These are phyloP conservation scores for Drosophila falleni DNA, from an alignment of 2,888 invertebrate genomes.

Conservation along the genomic window DNA sequence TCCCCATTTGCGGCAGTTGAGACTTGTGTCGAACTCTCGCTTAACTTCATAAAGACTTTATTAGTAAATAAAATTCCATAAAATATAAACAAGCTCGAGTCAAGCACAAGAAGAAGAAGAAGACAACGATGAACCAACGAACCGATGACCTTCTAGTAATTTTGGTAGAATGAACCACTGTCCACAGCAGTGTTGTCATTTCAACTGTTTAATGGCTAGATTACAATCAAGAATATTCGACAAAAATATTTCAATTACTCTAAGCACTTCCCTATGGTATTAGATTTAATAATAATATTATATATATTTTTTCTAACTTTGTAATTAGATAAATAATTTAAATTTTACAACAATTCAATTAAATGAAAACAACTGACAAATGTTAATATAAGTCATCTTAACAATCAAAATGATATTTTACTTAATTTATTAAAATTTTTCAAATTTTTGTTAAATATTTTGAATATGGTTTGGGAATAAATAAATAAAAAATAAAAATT, in stretches of 20 bases:
- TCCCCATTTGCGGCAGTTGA: neutral
- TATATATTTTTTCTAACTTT: too few relatives aligned
- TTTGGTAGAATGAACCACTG: conserved; percentile 16
- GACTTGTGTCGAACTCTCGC: conserved; percentile 39
- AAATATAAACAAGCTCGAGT: conserved; percentile 51
- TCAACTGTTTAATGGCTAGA: neutral
- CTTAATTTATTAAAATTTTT: too few relatives aligned
- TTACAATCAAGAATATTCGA: neutral
- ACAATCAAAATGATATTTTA: too few relatives aligned
- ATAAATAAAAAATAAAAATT: too few relatives aligned
- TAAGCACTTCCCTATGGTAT: too few relatives aligned
- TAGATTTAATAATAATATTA: too few relatives aligned
- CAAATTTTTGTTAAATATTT: too few relatives aligned
- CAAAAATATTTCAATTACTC: too few relatives aligned
- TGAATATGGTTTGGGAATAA: too few relatives aligned
- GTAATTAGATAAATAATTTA: too few relatives aligned
- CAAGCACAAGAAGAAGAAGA: neutral
- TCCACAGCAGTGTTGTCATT: conserved; percentile 14
- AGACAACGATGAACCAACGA: neutral
- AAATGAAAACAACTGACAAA: neutral
- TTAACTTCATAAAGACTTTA: conserved; percentile 72
- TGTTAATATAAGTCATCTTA: too few relatives aligned
- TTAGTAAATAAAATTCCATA: conserved; percentile 72
- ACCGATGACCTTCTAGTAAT: neutral
- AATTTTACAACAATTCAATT: neutral